Base-by-base conservation (phyloP, 2,888 invertebrate genomes). In the Ctena decussata region DNA sequence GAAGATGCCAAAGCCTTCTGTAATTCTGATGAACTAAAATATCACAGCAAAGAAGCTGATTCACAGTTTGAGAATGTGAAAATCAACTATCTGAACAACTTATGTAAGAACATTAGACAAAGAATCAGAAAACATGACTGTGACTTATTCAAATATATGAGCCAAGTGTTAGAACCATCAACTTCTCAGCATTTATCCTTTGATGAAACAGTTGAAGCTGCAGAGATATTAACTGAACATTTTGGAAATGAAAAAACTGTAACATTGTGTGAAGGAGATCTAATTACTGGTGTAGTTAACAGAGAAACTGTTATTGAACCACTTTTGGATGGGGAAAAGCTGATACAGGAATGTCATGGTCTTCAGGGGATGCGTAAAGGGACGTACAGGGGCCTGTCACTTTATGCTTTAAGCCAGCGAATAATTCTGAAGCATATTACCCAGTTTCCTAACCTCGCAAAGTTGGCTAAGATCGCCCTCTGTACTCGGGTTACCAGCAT, bases 41-140 rank as follows among this genome's bases (percentile, higher is more conserved):
- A 53, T 0, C 57, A 57, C 30, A 46, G 8, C 39, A 24, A n/a
- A 12, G 46, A n/a, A 3, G 79, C 79, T 46, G 84, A 88, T 15
- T 18, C 15, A n/a, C 65, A 84, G 39, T 73, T 86, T 44, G 30
- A 70, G 21, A 70, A n/a, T 18, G 15, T 88, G 1, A 80, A 65
- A 32, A 39, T 35, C 15, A 60, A 65, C 12, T 82, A 84, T 65
- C 18, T 78, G 0, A 30, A 32, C 0, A 82, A 57, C 2, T 5
- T 86, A 37, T 39, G 35, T 2, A 82, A 84, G 53, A 84, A 86
- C 46, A 82, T 88, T 15, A 81, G 72, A 27, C 60, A 80, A 21
- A 77, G 76, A 57, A 76, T 85, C 3, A 24, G 30, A 37, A 81
- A 83, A 41, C 60, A 79, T 21, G 85, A 86, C 60, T 75, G 74